phyloP scores from a whole-genome alignment of 2,113 vertebrate species.

The Phalacrocorax carbo region DNA sequence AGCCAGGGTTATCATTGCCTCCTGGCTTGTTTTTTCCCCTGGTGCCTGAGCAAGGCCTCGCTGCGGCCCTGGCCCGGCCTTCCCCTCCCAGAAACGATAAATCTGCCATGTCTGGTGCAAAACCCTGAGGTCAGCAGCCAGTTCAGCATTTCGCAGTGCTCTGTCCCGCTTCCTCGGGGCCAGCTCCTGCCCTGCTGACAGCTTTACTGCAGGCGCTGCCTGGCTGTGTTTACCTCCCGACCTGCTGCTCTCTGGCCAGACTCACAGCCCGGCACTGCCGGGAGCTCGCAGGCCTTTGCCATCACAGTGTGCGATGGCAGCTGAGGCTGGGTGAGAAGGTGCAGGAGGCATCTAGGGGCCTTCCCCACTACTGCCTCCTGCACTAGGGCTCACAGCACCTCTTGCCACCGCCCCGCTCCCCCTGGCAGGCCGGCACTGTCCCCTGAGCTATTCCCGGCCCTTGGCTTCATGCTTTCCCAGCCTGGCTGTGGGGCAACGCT shows the following conservation, averaged over 20 bases:
- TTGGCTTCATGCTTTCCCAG: neutral
- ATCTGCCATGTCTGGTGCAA: neutral
- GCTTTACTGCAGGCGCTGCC: neutral
- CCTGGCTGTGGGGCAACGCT: neutral
- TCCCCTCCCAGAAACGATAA: neutral
- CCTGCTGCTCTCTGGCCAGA: neutral
- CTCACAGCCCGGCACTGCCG: fast-evolving
- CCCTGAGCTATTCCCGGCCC: neutral
- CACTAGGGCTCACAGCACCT: neutral
- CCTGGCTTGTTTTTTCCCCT: neutral
- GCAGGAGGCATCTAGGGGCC: neutral
- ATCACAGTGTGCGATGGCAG: fast-evolving
- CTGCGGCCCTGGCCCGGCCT: neutral
- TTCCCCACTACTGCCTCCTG: neutral
- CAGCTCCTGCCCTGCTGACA: neutral
- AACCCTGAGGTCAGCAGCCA: slow-evolving; percentile 16
- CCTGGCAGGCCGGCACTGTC: neutral
- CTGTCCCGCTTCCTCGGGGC: neutral
- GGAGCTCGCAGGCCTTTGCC: neutral
- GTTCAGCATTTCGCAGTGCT: neutral
- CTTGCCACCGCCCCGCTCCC: fast-evolving
- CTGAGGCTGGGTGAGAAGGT: neutral
- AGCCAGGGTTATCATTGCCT: neutral
- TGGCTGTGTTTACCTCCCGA: neutral
- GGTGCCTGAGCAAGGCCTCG: neutral